Conservation (phyloP, 30 jellyfish, hydroid and myxozoan species). For the Turritopsis dohrnii region DNA sequence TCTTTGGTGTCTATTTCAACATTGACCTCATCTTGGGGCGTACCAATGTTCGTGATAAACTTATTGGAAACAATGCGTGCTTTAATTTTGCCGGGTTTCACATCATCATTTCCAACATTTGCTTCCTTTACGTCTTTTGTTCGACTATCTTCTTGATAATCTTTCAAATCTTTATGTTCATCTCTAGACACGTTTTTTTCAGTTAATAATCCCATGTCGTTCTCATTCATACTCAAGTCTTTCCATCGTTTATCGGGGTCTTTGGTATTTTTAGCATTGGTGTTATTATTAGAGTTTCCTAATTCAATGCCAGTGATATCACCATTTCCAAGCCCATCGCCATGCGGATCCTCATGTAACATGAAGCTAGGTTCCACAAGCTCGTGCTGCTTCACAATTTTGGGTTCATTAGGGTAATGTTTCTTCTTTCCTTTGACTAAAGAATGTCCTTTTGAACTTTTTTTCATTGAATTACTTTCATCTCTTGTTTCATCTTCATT, state of each 20-base stretch:
- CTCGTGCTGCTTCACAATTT: slow-evolving; percentile 8
- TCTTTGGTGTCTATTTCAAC: slow-evolving; percentile 4
- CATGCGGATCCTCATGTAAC: slow-evolving; percentile 36
- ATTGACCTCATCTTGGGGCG: slow-evolving; percentile 4
- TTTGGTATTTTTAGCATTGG: not conserved
- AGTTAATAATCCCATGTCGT: not conserved
- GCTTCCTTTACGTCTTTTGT: not conserved
- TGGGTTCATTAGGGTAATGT: slow-evolving; percentile 13
- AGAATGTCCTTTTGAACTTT: not conserved
- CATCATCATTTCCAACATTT: not conserved
- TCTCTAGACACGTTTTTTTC: not conserved
- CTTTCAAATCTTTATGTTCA: not conserved
- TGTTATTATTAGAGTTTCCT: not conserved
- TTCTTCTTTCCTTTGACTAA: not conserved
- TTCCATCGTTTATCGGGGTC: not conserved
- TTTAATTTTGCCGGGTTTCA: not conserved
- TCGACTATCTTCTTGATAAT: not conserved
- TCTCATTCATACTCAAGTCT: not conserved
- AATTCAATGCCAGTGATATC: slow-evolving; percentile 12
- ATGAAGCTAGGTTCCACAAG: slow-evolving; percentile 27
- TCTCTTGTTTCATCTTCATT: not conserved
- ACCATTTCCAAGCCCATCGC: slow-evolving; percentile 28
- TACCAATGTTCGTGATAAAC: not conserved
- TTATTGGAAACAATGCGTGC: not conserved
- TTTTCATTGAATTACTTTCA: not conserved